Evolutionary conservation across 1,140 invertebrate genomes (phyloP), one percentile per base, ranked within the genome.

Genomic region (Melanaphis sacchari): DNA sequence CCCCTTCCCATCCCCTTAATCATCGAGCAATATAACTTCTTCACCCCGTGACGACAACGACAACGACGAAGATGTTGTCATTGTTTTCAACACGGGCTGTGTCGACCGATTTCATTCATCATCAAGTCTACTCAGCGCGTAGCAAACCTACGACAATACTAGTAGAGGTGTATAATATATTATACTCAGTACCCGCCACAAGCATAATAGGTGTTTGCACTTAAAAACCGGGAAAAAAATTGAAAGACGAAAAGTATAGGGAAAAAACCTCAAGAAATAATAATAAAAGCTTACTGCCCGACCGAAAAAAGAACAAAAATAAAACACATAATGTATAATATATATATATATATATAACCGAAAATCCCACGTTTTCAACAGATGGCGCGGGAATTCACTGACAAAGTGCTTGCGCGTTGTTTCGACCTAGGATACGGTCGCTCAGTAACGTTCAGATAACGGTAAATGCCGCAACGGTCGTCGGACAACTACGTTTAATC

Each of bases 351-450:
- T 26, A 49, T 41, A 85, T 8, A 15, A 87, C n/a, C 15, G 76
- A 49, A 92, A 84, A 92, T 49, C 31, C 46, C 24, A n/a, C 76
- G 76, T 82, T 92, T 92, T 84, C 91, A 84, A 92, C 91, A 92
- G 91, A 92, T 92, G 91, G 91, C 91, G 91, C 91, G 76, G 76
- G 84, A 84, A 84, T 36, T 36, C 91, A 41, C 81, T 81, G 59
- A 49, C 90, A 52, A 84, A 92, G 91, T 92, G 41, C 76, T n/a
- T 38, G 52, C 43, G 84, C 82, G 90, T 18, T 26, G 52, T 91
- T 66, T n/a, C 90, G 66, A 76, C 90, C 66, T 52, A 92, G 91
- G 76, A n/a, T 15, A 90, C n/a, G 43, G 76, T 31, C 91, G n/a
- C 81, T 82, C 91, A 92, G 91, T 92, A 26, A 31, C 91, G 81